Base-by-base conservation (phyloP, 2,113 vertebrate species). In the Rhynchopsitta pachyrhyncha region DNA sequence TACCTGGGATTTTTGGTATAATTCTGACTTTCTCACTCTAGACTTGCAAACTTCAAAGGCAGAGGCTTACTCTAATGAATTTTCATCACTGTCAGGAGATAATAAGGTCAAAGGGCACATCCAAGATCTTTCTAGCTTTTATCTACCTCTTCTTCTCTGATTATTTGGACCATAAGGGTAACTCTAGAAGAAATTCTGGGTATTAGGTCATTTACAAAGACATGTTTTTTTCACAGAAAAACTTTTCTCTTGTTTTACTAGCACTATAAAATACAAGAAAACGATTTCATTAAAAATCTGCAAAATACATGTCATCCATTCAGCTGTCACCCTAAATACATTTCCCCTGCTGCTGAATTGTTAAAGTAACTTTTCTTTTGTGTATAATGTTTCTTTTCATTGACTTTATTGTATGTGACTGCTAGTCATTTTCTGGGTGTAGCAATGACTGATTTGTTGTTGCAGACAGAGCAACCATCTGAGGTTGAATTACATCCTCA, bases 391-490 rank as follows among this genome's bases (percentile, higher is more conserved):
- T 97, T 94, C 78, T 86, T 96, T 94, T 94, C 86, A 53, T 55
- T 94, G 90, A 49, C 53, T 77, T 94, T 88, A 94, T 93, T 85
- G 66, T 93, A 83, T 82, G 59, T 95, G 82, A 78, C 88, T 88
- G 74, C 90, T 91, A 74, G 77, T 91, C 13, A 24, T 80, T 93
- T 92, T 96, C 67, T 93, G 79, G 44, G 31, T 94, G 47, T 93
- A 94, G 94, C 80, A 81, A 57, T 94, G 57, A 93, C 52, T 97
- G 91, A 94, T 94, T 71, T 98, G 83, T 98, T 97, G 78, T 97
- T 98, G 68, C 97, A 99, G 99, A 97, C 98, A 94, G 98, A 99
- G 95, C 98, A 97, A 92, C 85, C 80, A 10, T 84, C 98, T 44
- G 98, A 98, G 86, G 86, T 95, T 6, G 98, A 98, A 69, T 95